Conservation (phyloP, 2,888 invertebrate genomes). For the Synergus laeviventris region DNA sequence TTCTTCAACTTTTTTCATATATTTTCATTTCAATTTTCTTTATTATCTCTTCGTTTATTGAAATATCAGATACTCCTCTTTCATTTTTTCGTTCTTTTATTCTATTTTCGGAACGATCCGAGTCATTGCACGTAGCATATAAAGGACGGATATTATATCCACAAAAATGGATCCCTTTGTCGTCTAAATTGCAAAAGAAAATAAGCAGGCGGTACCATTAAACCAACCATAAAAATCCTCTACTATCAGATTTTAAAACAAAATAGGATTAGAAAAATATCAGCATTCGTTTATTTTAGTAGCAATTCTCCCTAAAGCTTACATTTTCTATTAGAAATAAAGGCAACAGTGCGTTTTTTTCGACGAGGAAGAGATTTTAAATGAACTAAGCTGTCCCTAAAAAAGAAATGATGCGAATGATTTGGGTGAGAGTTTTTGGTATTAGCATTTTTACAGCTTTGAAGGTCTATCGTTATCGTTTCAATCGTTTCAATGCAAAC, state of each 20-base stretch:
- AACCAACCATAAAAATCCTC: neutral
- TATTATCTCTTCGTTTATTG: neutral
- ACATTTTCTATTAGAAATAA: conserved; percentile 34
- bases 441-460: conserved; percentile 46
- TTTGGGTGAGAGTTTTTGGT: conserved; percentile 46
- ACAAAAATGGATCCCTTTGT: neutral
- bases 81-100: neutral
- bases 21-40: neutral
- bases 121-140: neutral
- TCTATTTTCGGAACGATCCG: neutral
- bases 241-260: neutral
- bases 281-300: no score
- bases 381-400: neutral
- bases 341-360: conserved; percentile 44
- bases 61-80: neutral
- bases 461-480: conserved; percentile 58
- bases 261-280: neutral
- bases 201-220: neutral
- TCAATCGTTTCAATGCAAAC: conserved; percentile 68
- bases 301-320: no score
- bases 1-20: neutral
- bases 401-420: conserved; percentile 19
- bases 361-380: neutral
- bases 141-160: neutral
- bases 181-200: neutral